Evolutionary conservation across 2,888 invertebrate species (phyloP).

Genomic region (Syrista parreyssii): DNA sequence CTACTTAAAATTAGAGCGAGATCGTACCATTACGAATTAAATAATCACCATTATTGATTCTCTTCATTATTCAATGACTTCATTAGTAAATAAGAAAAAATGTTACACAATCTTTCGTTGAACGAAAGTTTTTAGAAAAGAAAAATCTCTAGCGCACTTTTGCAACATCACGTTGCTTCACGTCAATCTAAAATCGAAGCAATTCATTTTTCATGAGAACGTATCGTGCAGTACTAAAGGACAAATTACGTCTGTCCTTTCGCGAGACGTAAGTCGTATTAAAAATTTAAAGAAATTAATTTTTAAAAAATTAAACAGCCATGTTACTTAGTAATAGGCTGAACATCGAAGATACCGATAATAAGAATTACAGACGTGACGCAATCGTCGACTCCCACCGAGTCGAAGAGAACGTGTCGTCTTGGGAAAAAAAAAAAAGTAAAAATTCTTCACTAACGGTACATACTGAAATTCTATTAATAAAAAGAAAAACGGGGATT

Average conservation of each 20-base stretch:
- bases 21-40: not conserved
- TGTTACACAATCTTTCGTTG: not conserved
- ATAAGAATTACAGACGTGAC: not conserved
- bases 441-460: not conserved
- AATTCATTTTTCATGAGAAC: not conserved
- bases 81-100: not conserved
- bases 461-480: not conserved
- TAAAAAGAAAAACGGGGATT: not conserved
- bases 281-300: not conserved
- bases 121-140: not conserved
- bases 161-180: not conserved
- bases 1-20: not conserved
- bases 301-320: not conserved
- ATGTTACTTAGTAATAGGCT: not conserved
- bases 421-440: not conserved
- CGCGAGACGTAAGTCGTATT: not conserved
- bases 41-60: not conserved
- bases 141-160: not conserved
- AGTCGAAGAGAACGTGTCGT: not conserved
- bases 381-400: not conserved
- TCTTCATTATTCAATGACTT: not conserved
- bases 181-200: not conserved
- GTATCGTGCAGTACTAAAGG: not conserved
- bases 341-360: not conserved
- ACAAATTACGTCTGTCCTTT: not conserved